phyloP scores from a whole-genome alignment of 2,113 vertebrate species.

The Dicrurus megarhynchus region DNA sequence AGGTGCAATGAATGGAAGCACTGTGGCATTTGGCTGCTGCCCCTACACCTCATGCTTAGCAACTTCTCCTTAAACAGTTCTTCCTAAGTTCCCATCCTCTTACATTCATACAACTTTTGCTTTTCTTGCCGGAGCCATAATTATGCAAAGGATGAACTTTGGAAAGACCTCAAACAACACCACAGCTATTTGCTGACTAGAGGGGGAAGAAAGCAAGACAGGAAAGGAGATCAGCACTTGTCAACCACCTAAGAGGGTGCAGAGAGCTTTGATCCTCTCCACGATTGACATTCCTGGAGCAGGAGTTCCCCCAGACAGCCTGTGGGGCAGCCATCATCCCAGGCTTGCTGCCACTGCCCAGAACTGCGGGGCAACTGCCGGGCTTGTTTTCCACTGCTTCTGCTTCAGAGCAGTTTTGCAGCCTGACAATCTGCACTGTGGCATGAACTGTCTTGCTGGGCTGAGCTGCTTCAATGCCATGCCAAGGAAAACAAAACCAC shows the following conservation, averaged over 20 bases:
- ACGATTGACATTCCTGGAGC: fast-evolving
- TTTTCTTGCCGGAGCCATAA: not conserved
- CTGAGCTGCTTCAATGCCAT: not conserved
- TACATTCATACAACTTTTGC: not conserved
- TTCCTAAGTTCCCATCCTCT: not conserved
- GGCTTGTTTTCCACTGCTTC: not conserved
- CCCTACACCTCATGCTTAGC: not conserved
- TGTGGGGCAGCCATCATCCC: not conserved
- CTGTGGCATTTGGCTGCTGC: not conserved
- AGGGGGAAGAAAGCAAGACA: not conserved
- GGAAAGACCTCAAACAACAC: not conserved
- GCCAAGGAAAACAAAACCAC: not conserved
- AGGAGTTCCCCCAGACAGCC: not conserved
- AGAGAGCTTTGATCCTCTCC: not conserved
- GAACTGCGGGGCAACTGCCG: fast-evolving
- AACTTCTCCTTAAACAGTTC: not conserved
- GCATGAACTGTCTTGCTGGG: not conserved
- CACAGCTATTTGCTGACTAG: not conserved
- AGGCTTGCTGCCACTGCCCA: not conserved
- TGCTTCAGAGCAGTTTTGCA: not conserved
- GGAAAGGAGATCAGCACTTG: not conserved
- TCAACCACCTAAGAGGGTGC: not conserved
- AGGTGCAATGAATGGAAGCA: not conserved
- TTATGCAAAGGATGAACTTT: not conserved
- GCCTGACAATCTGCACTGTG: not conserved